Conservation (phyloP, 92 coral and sea anemone species). For the Nematostella vectensis region DNA sequence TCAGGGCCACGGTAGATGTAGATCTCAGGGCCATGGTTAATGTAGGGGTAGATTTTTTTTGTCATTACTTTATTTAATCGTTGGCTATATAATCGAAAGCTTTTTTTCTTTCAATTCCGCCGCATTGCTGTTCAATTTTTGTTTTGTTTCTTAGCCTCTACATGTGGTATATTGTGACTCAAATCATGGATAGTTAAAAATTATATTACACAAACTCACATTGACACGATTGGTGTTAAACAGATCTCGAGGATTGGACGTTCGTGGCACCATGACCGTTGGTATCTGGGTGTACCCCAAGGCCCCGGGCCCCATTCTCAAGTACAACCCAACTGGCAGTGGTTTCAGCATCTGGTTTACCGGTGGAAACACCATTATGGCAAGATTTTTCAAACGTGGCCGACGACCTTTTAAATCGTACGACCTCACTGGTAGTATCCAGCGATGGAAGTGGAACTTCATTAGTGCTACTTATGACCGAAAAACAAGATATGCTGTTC, state of each 20-base stretch:
- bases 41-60: too few relatives aligned
- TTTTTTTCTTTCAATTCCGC: too few relatives aligned
- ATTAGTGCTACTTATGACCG: slow-evolving; percentile 71
- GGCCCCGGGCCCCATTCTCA: slow-evolving; percentile 67
- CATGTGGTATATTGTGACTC: too few relatives aligned
- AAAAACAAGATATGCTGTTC: slow-evolving; percentile 59
- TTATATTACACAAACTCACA: too few relatives aligned
- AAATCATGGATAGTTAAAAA: too few relatives aligned
- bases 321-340: slow-evolving; percentile 39
- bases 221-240: too few relatives aligned
- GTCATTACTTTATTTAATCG: too few relatives aligned
- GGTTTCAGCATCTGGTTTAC: slow-evolving; percentile 67
- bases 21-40: too few relatives aligned
- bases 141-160: too few relatives aligned
- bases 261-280: slow-evolving; percentile 53
- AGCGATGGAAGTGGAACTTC: slow-evolving; percentile 66
- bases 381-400: slow-evolving; percentile 49
- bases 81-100: too few relatives aligned
- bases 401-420: slow-evolving; percentile 32
- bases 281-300: slow-evolving; percentile 60
- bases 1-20: too few relatives aligned
- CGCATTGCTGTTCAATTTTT: too few relatives aligned
- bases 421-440: slow-evolving; percentile 39
- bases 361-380: slow-evolving; percentile 49
- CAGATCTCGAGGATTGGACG: slow-evolving; percentile 48